Evolutionary conservation across 2,113 vertebrate species (phyloP).

Genomic region (Pontoporia blainvillei): DNA sequence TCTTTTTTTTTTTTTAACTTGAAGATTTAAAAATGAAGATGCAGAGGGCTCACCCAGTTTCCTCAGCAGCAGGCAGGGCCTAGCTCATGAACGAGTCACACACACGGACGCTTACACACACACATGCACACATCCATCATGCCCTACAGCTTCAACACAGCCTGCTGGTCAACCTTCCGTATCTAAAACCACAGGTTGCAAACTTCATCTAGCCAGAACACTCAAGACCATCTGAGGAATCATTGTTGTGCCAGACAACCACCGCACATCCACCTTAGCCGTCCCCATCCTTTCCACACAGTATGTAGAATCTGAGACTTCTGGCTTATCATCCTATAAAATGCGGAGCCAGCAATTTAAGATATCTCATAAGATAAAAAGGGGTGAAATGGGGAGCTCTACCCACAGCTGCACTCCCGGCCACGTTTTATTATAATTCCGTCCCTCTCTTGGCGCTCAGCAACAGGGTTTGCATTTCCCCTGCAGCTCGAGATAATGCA

Average conservation of each 20-base stretch:
- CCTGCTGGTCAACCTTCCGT: background rate
- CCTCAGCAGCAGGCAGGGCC: background rate
- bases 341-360: background rate
- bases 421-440: background rate
- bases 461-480: background rate
- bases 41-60: background rate
- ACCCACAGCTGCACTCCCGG: background rate
- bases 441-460: background rate
- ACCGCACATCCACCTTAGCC: background rate
- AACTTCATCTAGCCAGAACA: background rate
- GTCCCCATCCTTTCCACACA: background rate
- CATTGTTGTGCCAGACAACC: background rate
- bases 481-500: background rate
- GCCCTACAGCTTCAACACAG: accelerated
- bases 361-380: slow-evolving; percentile 32
- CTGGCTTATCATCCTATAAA: background rate
- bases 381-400: background rate
- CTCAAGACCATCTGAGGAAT: background rate
- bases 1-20: background rate
- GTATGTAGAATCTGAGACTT: background rate
- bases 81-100: background rate
- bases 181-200: background rate
- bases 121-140: accelerated
- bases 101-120: accelerated
- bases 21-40: slow-evolving; percentile 16